These are phyloP conservation scores for Triplophysa bombifrons DNA, from an alignment of 2,797 vertebrate species.

Conservation along the genomic window DNA sequence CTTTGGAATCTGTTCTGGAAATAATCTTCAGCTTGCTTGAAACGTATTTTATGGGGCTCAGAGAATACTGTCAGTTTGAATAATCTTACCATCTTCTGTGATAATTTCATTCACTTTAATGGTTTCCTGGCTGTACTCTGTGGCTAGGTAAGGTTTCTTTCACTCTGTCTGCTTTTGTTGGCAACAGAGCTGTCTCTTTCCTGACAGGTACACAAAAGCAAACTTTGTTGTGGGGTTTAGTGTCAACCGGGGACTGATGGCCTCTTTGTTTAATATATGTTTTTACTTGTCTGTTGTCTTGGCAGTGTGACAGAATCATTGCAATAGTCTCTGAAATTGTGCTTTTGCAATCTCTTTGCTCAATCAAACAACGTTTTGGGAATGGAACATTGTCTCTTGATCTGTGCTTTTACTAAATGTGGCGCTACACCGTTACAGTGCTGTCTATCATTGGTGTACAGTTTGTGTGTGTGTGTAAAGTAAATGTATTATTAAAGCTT, in stretches of 20 bases:
- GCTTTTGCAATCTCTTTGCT: background rate
- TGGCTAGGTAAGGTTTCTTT: constrained; percentile 24
- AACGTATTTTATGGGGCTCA: constrained; percentile 20
- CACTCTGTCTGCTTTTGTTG: constrained; percentile 13
- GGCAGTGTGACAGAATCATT: constrained; percentile 24
- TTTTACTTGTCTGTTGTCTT: background rate
- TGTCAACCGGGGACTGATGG: constrained; percentile 22
- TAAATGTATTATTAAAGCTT: no score
- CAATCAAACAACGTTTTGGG: background rate
- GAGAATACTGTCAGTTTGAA: constrained; percentile 38
- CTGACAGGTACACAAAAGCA: constrained; percentile 22
- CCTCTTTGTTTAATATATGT: constrained; percentile 25
- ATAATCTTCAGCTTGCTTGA: constrained; percentile 13
- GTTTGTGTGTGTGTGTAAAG: background rate
- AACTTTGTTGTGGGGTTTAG: constrained; percentile 19
- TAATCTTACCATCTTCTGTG: constrained; percentile 31
- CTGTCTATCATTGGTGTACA: background rate
- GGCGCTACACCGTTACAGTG: background rate
- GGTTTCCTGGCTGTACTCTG: constrained; percentile 19
- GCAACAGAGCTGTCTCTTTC: constrained; percentile 21
- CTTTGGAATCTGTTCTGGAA: constrained; percentile 9
- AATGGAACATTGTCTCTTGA: background rate
- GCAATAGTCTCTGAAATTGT: background rate
- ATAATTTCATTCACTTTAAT: constrained; percentile 35
- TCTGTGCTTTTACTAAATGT: background rate